phyloP scores from a whole-genome alignment of 53 echinoderm and acorn worm species.

The Echinarachnius parma region DNA sequence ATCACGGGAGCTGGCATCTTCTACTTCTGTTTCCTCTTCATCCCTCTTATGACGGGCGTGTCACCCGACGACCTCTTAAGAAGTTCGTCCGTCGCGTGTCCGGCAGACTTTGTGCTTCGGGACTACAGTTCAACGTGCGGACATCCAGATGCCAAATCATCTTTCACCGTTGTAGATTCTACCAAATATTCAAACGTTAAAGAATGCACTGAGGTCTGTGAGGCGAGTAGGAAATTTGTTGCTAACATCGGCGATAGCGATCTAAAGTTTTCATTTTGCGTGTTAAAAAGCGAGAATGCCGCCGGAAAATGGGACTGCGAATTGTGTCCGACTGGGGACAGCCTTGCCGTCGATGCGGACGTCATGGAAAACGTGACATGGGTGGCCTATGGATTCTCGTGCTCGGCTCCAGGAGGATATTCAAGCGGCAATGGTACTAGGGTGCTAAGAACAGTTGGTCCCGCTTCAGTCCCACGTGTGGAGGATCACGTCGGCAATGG shows the following conservation, averaged over 20 bases:
- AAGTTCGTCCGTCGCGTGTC: neutral
- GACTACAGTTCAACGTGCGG: neutral
- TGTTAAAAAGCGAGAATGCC: too few relatives aligned
- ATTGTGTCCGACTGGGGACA: neutral
- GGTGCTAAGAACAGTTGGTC: neutral
- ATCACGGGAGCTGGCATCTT: constrained; percentile 53
- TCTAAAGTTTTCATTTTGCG: neutral
- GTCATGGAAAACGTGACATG: too few relatives aligned
- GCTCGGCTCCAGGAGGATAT: neutral
- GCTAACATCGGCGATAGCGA: neutral
- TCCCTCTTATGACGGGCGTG: constrained; percentile 46
- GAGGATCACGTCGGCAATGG: neutral
- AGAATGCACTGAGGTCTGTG: constrained; percentile 16
- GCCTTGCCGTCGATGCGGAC: neutral
- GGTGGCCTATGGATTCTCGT: constrained; percentile 4
- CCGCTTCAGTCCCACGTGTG: neutral
- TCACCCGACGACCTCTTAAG: constrained; percentile 31
- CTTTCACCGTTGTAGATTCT: neutral
- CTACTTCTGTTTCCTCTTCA: constrained; percentile 57
- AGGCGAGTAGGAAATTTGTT: neutral
- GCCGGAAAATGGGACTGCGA: constrained; percentile 16
- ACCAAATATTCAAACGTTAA: neutral
- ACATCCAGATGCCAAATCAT: neutral
- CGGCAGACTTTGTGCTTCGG: neutral
- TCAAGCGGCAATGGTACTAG: neutral